phyloP scores from a whole-genome alignment of 2,113 vertebrate species.

The Rhipidura dahli region DNA sequence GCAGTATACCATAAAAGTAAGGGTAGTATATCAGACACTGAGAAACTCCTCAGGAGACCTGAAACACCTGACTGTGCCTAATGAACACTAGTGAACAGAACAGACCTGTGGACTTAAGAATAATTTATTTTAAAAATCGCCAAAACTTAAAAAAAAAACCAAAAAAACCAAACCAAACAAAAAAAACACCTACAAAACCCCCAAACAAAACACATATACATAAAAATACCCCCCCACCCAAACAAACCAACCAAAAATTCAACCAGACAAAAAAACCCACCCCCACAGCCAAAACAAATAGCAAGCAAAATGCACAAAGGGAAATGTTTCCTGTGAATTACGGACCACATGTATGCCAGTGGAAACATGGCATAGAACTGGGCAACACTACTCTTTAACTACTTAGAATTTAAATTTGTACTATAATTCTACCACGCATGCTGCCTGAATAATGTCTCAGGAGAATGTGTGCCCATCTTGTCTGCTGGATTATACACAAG shows the following conservation, averaged over 20 bases:
- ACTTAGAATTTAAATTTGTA: background rate
- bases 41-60: background rate
- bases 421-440: background rate
- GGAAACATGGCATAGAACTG: background rate
- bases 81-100: background rate
- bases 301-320: background rate
- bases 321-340: background rate
- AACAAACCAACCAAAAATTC: background rate
- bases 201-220: background rate
- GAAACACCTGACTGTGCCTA: background rate
- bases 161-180: background rate
- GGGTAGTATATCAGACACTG: background rate
- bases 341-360: background rate
- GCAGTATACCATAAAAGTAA: background rate
- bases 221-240: background rate
- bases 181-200: background rate
- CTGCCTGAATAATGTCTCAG: background rate
- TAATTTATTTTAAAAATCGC: background rate
- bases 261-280: background rate
- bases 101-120: background rate
- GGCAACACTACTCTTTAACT: background rate
- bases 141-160: background rate
- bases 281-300: accelerated
- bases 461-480: background rate
- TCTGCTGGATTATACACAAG: background rate